Evolutionary conservation across 2,113 vertebrate genomes (phyloP).

Genomic region (Acanthisitta chloris): DNA sequence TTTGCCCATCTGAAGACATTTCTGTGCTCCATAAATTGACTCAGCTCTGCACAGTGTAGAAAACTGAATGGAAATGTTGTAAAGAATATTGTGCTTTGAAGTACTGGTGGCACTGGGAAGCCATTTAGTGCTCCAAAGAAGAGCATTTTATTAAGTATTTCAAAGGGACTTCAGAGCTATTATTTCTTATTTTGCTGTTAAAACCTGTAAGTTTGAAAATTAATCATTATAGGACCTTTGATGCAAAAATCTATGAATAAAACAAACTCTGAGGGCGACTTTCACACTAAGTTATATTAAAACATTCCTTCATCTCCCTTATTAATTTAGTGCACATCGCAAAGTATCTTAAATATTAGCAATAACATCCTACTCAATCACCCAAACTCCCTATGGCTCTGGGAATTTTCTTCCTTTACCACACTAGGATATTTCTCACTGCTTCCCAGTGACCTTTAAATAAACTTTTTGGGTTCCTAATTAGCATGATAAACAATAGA

Average conservation of each 20-base stretch:
- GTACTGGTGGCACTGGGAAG: background rate
- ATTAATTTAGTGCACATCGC: background rate
- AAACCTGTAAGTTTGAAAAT: slow-evolving; percentile 12
- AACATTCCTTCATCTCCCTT: background rate
- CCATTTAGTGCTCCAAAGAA: background rate
- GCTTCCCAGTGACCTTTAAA: slow-evolving; percentile 18
- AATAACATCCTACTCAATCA: background rate
- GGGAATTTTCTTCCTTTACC: background rate
- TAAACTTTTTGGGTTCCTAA: background rate
- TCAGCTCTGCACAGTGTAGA: background rate
- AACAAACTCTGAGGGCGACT: background rate
- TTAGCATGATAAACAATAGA: background rate
- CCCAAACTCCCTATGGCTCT: background rate
- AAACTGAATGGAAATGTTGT: background rate
- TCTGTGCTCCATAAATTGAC: accelerated
- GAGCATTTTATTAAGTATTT: slow-evolving; percentile 1
- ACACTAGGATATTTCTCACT: background rate
- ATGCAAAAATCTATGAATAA: slow-evolving; percentile 18
- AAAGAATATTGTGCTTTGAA: background rate
- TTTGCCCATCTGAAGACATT: background rate
- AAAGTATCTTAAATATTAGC: background rate
- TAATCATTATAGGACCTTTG: slow-evolving; percentile 5
- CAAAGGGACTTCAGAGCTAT: background rate
- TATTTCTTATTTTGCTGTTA: slow-evolving; percentile 39
- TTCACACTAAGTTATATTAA: background rate